Percentiles rank a stretch among this genome's conserved stretches.
Evolutionary conservation across 92 coral and sea anemone species (phyloP).

Genomic region (Phenganax stokvisi): DNA sequence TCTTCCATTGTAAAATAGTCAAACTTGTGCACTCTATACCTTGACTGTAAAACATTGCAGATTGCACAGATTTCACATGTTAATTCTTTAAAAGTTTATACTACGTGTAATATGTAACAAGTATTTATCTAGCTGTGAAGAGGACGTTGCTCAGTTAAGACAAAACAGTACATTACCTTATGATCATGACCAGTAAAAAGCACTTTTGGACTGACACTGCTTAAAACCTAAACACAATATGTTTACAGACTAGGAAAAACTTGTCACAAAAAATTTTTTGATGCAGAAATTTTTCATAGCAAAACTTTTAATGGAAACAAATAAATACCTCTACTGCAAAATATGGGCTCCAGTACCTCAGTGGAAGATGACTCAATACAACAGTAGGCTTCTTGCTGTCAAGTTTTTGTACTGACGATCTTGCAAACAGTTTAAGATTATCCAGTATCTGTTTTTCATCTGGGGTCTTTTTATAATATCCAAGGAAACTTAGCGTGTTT

Average conservation of each 20-base stretch:
- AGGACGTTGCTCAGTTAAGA: no score
- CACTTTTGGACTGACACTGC: slow-evolving; percentile 49
- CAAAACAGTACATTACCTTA: slow-evolving; percentile 46
- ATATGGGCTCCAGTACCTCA: slow-evolving; percentile 43
- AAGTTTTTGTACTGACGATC: slow-evolving; percentile 44
- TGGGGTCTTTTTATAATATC: slow-evolving; percentile 25
- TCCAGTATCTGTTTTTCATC: slow-evolving; percentile 46
- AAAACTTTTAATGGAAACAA: not conserved
- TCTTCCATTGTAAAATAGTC: slow-evolving; percentile 37
- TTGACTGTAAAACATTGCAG: slow-evolving; percentile 6
- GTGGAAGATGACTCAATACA: slow-evolving; percentile 61
- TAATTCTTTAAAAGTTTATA: not conserved
- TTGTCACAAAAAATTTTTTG: not conserved
- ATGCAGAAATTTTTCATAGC: not conserved
- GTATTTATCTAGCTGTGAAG: no score
- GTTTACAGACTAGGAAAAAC: not conserved
- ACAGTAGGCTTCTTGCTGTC: slow-evolving; percentile 41
- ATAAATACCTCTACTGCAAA: slow-evolving; percentile 49
- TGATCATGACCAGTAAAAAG: slow-evolving; percentile 74
- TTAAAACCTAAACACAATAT: slow-evolving; percentile 44
- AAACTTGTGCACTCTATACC: not conserved
- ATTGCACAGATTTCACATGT: no score
- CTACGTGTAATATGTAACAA: no score
- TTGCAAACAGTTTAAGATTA: slow-evolving; percentile 48
- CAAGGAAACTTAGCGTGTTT: slow-evolving; percentile 63